These are phyloP conservation scores for Caiman crocodilus DNA, from an alignment of 2,797 vertebrate genomes.

Conservation along the genomic window DNA sequence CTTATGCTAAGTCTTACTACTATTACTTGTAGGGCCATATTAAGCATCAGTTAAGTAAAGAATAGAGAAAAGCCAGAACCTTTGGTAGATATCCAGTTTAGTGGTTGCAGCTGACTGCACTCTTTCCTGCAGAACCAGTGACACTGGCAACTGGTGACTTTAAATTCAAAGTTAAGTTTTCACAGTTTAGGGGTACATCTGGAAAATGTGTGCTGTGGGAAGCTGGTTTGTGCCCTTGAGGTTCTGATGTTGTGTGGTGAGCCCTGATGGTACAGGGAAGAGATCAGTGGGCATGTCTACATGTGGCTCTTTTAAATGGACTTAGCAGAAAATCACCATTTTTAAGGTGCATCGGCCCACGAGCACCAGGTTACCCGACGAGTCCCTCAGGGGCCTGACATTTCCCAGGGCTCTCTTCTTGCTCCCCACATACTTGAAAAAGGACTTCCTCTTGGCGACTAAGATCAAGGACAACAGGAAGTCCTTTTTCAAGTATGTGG, in stretches of 20 bases:
- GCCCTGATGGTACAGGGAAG: background rate
- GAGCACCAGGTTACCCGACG: too few relatives aligned
- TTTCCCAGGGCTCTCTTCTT: too few relatives aligned
- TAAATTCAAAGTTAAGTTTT: rapidly evolving
- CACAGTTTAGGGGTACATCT: background rate
- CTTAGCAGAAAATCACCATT: too few relatives aligned
- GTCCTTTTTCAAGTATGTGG: too few relatives aligned
- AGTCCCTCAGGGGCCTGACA: too few relatives aligned
- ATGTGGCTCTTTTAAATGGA: too few relatives aligned
- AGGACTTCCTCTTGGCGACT: too few relatives aligned
- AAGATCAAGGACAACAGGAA: too few relatives aligned
- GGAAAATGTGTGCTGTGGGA: rapidly evolving
- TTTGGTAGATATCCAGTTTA: rapidly evolving
- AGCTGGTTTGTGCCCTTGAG: rapidly evolving
- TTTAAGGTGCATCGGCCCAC: too few relatives aligned
- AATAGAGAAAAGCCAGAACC: background rate
- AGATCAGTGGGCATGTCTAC: background rate
- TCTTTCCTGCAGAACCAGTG: background rate
- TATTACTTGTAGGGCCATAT: background rate
- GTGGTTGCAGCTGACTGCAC: rapidly evolving
- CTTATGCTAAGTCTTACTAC: background rate
- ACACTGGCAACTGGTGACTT: rapidly evolving
- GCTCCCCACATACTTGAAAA: too few relatives aligned
- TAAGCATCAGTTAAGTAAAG: background rate
- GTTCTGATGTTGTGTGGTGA: rapidly evolving